A percentile compares a stretch with the other conserved stretches of the same genome.
Evolutionary conservation across 2,113 vertebrate species (phyloP).

Genomic region (Machaerirhynchus nigripectus): DNA sequence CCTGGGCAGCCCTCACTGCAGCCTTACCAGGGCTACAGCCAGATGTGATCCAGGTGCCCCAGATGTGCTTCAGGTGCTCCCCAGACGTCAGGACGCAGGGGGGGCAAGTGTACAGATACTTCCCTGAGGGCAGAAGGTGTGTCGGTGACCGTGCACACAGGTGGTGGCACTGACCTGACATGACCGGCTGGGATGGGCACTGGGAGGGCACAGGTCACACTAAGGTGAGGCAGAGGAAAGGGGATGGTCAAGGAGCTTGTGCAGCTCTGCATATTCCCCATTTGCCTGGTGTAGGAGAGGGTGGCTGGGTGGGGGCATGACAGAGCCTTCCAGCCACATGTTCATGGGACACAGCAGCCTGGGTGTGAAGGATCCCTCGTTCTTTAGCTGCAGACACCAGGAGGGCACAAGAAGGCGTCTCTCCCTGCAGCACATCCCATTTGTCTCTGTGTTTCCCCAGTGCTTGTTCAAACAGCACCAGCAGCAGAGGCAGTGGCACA

Average conservation of each 20-base stretch:
- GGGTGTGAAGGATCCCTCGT: background rate
- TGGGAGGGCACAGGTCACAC: background rate
- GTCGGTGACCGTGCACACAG: background rate
- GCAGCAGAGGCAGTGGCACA: background rate
- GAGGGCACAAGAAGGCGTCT: background rate
- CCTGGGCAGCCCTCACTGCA: background rate
- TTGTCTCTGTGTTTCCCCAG: background rate
- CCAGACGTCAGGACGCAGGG: background rate
- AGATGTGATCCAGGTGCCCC: background rate
- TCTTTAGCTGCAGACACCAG: background rate
- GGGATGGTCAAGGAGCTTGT: background rate
- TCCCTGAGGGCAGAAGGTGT: background rate
- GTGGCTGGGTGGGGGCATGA: rapidly evolving
- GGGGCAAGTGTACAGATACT: rapidly evolving
- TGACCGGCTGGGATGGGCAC: background rate
- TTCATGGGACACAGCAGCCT: background rate
- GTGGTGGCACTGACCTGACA: background rate
- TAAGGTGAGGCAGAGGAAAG: background rate
- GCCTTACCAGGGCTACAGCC: background rate
- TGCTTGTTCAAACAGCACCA: rapidly evolving
- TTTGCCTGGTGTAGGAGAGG: background rate
- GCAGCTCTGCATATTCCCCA: background rate
- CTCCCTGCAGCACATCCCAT: background rate
- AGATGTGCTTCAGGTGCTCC: background rate
- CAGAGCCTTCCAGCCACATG: background rate